Evolutionary conservation across 2,888 invertebrate genomes (phyloP).

Genomic region (Slavum lentiscoides): DNA sequence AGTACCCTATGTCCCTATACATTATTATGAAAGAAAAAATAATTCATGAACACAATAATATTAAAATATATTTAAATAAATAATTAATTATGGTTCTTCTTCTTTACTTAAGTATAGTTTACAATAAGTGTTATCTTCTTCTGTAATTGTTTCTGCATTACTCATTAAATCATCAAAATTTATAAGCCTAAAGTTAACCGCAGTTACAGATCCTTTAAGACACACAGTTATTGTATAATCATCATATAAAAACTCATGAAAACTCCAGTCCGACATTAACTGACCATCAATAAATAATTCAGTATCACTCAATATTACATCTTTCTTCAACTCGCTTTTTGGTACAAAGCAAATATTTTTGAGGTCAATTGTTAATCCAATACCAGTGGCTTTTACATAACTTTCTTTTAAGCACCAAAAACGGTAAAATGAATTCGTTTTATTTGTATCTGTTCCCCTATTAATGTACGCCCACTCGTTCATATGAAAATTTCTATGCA

Average conservation of each 20-base stretch:
- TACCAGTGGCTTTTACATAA: constrained; percentile 87
- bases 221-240: constrained; percentile 70
- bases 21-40: background rate
- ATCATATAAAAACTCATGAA: constrained; percentile 76
- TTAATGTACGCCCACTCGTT: constrained; percentile 80
- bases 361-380: constrained; percentile 80
- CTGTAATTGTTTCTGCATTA: constrained; percentile 63
- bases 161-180: constrained; percentile 67
- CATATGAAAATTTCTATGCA: constrained; percentile 79
- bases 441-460: constrained; percentile 64
- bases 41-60: background rate
- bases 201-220: constrained; percentile 67
- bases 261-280: constrained; percentile 70
- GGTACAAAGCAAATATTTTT: constrained; percentile 75
- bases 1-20: background rate
- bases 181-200: constrained; percentile 61
- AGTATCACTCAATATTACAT: constrained; percentile 68
- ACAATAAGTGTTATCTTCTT: constrained; percentile 65
- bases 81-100: constrained; percentile 59
- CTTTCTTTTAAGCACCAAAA: constrained; percentile 94
- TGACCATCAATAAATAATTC: constrained; percentile 67
- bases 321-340: constrained; percentile 59
- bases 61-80: background rate
- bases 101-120: constrained; percentile 66
- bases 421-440: constrained; percentile 73